A percentile compares a stretch with the other conserved stretches of the same genome.
These are phyloP conservation scores for Hassar affinis DNA, from an alignment of 2,113 vertebrate genomes.

Conservation along the genomic window DNA sequence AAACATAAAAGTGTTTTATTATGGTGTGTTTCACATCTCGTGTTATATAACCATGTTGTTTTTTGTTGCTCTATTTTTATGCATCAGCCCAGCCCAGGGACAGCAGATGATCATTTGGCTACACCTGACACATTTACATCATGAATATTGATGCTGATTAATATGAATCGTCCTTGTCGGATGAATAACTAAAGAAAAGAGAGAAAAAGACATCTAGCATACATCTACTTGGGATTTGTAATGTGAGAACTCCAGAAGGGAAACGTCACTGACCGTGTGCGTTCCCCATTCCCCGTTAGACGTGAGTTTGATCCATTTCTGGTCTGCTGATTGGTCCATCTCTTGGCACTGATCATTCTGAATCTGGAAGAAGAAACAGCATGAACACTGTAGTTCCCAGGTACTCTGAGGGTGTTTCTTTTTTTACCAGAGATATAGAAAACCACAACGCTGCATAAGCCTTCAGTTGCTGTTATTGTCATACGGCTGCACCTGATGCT, in stretches of 20 bases:
- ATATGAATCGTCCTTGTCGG: background rate
- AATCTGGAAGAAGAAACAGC: slow-evolving; percentile 73
- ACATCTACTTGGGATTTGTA: too few relatives aligned
- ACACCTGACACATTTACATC: background rate
- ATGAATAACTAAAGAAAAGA: background rate
- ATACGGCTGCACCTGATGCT: background rate
- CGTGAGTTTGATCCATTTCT: slow-evolving; percentile 92
- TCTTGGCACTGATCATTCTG: slow-evolving; percentile 98
- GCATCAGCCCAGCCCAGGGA: background rate
- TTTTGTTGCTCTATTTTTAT: background rate
- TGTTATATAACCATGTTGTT: background rate
- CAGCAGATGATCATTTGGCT: background rate
- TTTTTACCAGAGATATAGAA: background rate
- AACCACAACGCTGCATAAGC: background rate
- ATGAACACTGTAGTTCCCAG: background rate
- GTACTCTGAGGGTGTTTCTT: background rate
- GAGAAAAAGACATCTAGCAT: background rate
- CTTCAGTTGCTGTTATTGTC: background rate
- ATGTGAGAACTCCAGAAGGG: background rate
- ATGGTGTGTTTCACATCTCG: background rate
- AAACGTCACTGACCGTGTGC: slow-evolving; percentile 79
- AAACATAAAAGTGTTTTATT: background rate
- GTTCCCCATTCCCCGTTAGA: slow-evolving; percentile 89
- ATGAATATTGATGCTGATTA: background rate
- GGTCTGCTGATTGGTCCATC: slow-evolving; percentile 81